Evolutionary conservation across 2,113 vertebrate genomes (phyloP), one percentile per base, ranked within the genome.

Genomic region (Xiphias gladius): DNA sequence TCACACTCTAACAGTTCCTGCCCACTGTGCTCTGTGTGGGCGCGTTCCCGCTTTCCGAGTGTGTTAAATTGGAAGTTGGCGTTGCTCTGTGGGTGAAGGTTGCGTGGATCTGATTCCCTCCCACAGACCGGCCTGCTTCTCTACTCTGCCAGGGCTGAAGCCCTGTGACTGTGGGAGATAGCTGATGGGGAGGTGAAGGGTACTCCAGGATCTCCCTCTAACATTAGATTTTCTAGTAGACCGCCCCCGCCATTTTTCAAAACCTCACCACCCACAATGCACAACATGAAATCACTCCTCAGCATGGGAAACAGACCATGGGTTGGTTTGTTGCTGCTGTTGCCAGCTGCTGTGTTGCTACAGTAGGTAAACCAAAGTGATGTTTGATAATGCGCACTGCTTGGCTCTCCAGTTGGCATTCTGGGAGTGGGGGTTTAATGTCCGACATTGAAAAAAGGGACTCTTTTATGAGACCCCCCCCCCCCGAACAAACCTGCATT

Each of bases 181-280:
- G 73, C 73, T 72, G 83, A 82, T 80, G 80, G 43, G 69, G 86
- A 68, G 79, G 76, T 84, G 70, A 86, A 91, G 85, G 78, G 85
- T 84, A 85, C 88, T 90, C 88, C 63, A 90, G 85, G 82, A 87
- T 88, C 89, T 86, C 88, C 89, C 78, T 89, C 83, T 83, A 79
- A 91, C 83, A 73, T 74, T 82, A 82, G 84, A 82, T 70, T 78
- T 80, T 24, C 54, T 89, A 83, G 84, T 85, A 88, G 57, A 32
- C 67, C 67, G 35, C 91, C 91, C 78, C 83, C 76, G 50, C 75
- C 54, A 62, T 88, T 90, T 90, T 67, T 59, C 69, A 67, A 86
- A 82, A 80, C 70, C 58, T 80, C 74, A n/a, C 80, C 89, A 75
- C 91, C 88, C 80, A 89, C 91, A 81, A 76, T 81, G 75, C 74